Evolutionary conservation across 2,888 invertebrate species (phyloP), one percentile per base, ranked within the genome.

Genomic region (Agrotis exclamationis): DNA sequence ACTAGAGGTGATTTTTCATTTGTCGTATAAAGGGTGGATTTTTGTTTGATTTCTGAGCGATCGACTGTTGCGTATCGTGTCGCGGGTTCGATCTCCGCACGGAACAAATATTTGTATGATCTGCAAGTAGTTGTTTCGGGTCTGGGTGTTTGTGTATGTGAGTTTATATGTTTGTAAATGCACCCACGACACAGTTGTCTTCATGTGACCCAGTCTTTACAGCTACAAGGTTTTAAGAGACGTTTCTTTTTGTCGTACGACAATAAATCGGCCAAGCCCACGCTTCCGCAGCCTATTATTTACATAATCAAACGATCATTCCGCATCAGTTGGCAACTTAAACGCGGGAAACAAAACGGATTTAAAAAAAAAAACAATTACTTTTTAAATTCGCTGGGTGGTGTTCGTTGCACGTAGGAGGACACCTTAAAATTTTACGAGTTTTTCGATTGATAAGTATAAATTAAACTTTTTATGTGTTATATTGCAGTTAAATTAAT

Each of bases 261-360:
- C 81, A 82, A 84, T 87, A 86, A 86, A 88, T 85, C 74, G 85
- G 80, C 68, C 85, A 80, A 74, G 90, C 94, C 94, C 93, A 94
- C 94, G 93, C 93, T 92, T 92, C 94, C 93, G 91, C 83, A 86
- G 81, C 78, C 87, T 82, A 86, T 86, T 88, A 90, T 89, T 93
- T 91, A 90, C 90, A 90, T 91, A 91, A 91, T 91, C 90, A 88
- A 86, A 84, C 86, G 87, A 92, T 93, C 89, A 90, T 93, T 92
- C 91, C 93, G 93, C 93, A 87, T 89, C 91, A 88, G 84, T 91
- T 89, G 87, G 79, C 86, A 89, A 85, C 85, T 87, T 86, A 83
- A 84, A 73, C 59, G 79, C 63, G 57, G 48, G 63, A 74, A 67
- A 73, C 66, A 56, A 78, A 76, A 79, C 56, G 44, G 6, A 47